Base-by-base conservation (phyloP, 2,113 vertebrate species). In the Sylvia atricapilla region DNA sequence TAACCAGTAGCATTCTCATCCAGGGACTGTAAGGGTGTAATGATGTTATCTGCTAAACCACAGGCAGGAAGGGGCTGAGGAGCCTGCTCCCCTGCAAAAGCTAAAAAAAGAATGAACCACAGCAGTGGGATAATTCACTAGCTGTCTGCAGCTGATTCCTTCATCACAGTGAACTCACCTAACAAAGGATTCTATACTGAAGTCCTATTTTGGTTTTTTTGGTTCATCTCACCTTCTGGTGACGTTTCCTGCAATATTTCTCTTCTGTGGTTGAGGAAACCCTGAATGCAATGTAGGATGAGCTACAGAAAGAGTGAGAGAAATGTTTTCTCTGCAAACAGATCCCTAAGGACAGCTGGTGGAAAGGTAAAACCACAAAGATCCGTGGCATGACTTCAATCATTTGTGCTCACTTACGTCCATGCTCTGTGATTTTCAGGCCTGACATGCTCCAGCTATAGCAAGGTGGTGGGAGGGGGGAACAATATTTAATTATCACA, bases 281-380 rank as follows among this genome's bases (percentile, higher is more conserved):
- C 35, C 43, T 31, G 23, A 88, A 77, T 15, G 37, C 7, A 30
- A 49, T 6, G 21, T 9, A 80, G 75, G 37, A 58, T 50, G 15
- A 56, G 10, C 14, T 15, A 73, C n/a, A 66, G n/a, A 41, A 24
- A 63, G 39, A 73, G 28, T 62, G 27, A 73, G 37, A 83, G 44
- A 56, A 9, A 53, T 10, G 24, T 92, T 60, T 92, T 81, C 60
- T 82, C 52, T 78, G 22, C 60, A 68, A 75, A 84, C 25, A 78
- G 68, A 74, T 27, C 44, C 35, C 31, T 53, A 49, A 55, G 44
- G 52, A 55, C 2, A 6, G 58, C 20, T 76, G 53, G 46, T 46
- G 49, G 64, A 75, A 93, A 91, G n/a, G 60, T n/a, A 59, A 35
- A 83, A 69, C 67, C 33, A 80, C 53, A 60, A 63, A 92, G 64